Evolutionary conservation across 2,888 invertebrate genomes (phyloP), one percentile per base, ranked within the genome.

Genomic region (Rhodophaea formosa): DNA sequence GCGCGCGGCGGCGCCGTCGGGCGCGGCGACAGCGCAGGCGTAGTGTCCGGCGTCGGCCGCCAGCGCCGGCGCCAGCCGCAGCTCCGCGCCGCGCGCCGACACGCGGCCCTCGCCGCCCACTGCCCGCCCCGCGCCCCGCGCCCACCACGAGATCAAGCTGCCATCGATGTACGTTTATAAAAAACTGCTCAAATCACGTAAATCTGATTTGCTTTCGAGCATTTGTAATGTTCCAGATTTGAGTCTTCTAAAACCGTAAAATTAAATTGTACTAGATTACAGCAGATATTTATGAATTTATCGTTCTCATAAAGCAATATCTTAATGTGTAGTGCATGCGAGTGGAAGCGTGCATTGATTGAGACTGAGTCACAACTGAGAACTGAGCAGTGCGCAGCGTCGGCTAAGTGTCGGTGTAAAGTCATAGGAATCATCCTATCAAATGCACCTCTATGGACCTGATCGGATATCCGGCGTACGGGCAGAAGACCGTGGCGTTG

Each of bases 401-500:
- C 17, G 17, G 15, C 3, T 49, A 17, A 6, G 39, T 42, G 23
- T 56, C 35, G 29, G 55, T 56, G 29, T 53, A 54, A 30, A 17
- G 57, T 66, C 64, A 73, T 68, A 76, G 80, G 76, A 80, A 82
- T 82, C 71, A 80, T 80, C 78, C 77, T 81, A 82, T 72, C 76
- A 75, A 82, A 88, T 88, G 88, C 88, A 88, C 88, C 88, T 88
- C 84, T 87, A 88, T 87, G 79, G 86, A 92, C 77, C 93, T 93
- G 83, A 97, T 94, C 70, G 97, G 97, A 92, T 96, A 96, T 73
- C 97, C 97, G 58, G 96, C 95, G 84, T 96, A 97, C 74, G 96
- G 96, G 89, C 97, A 97, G 75, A 94, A 93, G 69, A 97, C 91
- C 64, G 93, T 93, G 67, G 95, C 93, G 82, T 95, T 94, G 70